Conservation (phyloP, 2,888 invertebrate species). For the Dastarcus helophoroides region DNA sequence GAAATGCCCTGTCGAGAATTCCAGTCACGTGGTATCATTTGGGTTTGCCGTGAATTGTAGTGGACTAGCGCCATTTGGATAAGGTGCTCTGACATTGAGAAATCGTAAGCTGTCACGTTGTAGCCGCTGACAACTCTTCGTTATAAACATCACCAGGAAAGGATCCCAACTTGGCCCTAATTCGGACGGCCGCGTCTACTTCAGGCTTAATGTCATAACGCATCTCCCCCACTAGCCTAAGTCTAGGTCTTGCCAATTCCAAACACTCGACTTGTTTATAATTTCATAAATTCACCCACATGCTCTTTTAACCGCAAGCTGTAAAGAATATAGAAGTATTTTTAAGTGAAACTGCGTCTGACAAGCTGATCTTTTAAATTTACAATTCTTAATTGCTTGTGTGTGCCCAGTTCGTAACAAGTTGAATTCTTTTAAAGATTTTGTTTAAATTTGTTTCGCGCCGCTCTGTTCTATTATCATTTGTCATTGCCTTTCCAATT, state of each 20-base stretch:
- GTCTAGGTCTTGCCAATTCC: conserved; percentile 12
- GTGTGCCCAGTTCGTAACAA: conserved; percentile 26
- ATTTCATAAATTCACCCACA: conserved; percentile 24
- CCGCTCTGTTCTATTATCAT: too few species aligned
- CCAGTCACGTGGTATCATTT: conserved; percentile 32
- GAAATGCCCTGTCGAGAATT: conserved; percentile 23
- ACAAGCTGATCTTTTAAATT: conserved; percentile 30
- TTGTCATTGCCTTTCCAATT: too few species aligned
- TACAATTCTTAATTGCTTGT: conserved; percentile 30
- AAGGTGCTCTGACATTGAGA: conserved; percentile 34
- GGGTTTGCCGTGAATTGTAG: conserved; percentile 28
- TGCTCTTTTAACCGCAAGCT: conserved; percentile 6
- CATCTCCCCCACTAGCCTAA: conserved; percentile 8
- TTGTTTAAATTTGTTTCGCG: conserved; percentile 21
- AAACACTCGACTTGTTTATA: conserved; percentile 23
- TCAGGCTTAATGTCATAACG: conserved; percentile 16
- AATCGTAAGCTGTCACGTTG: conserved; percentile 32
- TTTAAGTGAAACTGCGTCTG: conserved; percentile 26
- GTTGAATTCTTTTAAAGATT: conserved; percentile 21
- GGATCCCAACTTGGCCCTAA: conserved; percentile 12
- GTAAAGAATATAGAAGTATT: background rate
- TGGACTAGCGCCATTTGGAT: conserved; percentile 31
- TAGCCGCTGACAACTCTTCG: conserved; percentile 30
- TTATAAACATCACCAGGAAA: conserved; percentile 23
- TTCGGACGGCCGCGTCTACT: background rate